Conservation (phyloP, 2,113 vertebrate species). For the Corydoras maculifer region DNA sequence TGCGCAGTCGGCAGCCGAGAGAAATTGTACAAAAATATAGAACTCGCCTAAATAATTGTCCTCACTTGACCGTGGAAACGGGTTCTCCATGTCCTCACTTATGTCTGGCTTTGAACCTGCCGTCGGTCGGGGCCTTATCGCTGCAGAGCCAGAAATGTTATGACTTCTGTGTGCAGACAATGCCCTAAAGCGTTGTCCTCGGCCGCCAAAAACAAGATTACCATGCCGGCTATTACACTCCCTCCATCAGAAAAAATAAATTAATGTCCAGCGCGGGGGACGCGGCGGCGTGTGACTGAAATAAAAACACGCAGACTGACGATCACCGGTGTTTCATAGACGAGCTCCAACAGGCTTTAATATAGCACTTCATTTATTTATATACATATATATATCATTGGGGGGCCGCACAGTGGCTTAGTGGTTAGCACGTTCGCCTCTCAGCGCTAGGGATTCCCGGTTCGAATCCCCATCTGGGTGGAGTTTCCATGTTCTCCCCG, state of each 20-base stretch:
- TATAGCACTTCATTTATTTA: too few species aligned
- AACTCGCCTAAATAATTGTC: conserved; percentile 11
- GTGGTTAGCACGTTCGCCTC: too few species aligned
- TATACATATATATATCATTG: too few species aligned
- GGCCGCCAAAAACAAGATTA: conserved; percentile 43
- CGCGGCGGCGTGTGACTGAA: conserved; percentile 20
- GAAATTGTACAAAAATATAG: too few species aligned
- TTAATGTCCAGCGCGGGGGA: conserved; percentile 39
- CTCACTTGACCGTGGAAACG: conserved; percentile 30
- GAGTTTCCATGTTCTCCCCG: too few species aligned
- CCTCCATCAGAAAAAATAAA: conserved; percentile 37
- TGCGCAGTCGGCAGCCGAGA: too few species aligned
- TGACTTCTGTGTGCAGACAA: conserved; percentile 36
- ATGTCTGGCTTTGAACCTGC: conserved; percentile 42
- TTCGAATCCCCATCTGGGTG: too few species aligned
- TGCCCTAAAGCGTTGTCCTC: conserved; percentile 36
- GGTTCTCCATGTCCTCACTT: conserved; percentile 21
- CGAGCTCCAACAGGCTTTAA: background rate
- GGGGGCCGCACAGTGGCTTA: too few species aligned
- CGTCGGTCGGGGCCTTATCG: conserved; percentile 41
- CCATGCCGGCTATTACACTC: conserved; percentile 40
- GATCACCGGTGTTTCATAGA: background rate
- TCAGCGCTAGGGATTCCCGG: too few species aligned
- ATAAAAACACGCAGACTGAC: background rate
- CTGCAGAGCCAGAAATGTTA: conserved; percentile 37